Percentiles rank a stretch among this genome's conserved stretches.
These are phyloP conservation scores for Ia io DNA, from an alignment of 2,113 vertebrate genomes.

Conservation along the genomic window DNA sequence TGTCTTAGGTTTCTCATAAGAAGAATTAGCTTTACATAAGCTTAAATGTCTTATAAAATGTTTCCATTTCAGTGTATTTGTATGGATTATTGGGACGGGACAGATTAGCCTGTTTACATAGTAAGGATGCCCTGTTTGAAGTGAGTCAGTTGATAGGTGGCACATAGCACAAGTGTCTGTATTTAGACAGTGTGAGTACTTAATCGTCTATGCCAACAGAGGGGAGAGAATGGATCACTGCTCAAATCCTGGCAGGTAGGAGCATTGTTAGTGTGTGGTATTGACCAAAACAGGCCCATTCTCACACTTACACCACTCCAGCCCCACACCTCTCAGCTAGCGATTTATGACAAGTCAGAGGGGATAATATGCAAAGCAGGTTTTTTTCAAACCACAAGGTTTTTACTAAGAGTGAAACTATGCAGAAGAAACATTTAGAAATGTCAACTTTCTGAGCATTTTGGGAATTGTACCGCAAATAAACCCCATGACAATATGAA, in stretches of 20 bases:
- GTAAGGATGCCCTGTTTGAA: neutral
- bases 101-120: neutral
- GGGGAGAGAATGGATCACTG: accelerated
- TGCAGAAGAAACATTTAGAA: slow-evolving; percentile 68
- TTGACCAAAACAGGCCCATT: neutral
- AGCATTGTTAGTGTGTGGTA: no score
- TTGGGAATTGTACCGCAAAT: neutral
- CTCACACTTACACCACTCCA: neutral
- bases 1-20: neutral
- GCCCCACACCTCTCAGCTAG: neutral
- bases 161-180: accelerated
- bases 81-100: neutral
- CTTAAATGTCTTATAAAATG: neutral
- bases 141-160: neutral
- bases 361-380: neutral
- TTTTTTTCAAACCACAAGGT: slow-evolving; percentile 14
- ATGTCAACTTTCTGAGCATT: slow-evolving; percentile 57
- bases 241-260: neutral
- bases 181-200: neutral
- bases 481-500: slow-evolving; percentile 16
- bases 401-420: slow-evolving; percentile 50
- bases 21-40: neutral
- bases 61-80: neutral
- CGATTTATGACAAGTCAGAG: neutral
- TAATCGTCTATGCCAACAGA: neutral